A percentile compares a stretch with the other conserved stretches of the same genome.
Conservation (phyloP, 2,113 vertebrate genomes). For the Gnathonemus echidnorhynchus region DNA sequence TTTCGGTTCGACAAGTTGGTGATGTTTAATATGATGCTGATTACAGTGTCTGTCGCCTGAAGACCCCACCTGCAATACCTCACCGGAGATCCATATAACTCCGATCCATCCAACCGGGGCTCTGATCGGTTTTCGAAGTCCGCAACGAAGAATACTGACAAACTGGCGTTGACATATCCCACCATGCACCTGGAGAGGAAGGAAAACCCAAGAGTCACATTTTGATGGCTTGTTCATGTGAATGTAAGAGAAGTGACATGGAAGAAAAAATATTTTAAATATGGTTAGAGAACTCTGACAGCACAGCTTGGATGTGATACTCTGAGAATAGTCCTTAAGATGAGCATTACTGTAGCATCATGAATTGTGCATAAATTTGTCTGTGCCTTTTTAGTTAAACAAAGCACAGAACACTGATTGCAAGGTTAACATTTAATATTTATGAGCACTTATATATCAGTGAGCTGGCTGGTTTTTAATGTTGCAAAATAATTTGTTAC, state of each 20-base stretch:
- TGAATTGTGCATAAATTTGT: not conserved
- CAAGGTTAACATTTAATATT: not conserved
- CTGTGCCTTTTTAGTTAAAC: not conserved
- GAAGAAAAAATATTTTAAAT: not conserved
- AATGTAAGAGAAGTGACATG: not conserved
- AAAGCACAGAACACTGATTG: not conserved
- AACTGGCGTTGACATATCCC: slow-evolving; percentile 85
- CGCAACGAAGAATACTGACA: slow-evolving; percentile 78
- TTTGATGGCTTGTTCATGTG: not conserved
- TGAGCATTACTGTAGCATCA: not conserved
- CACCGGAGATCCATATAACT: slow-evolving; percentile 70
- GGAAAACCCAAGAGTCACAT: not conserved
- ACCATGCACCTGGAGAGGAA: slow-evolving; percentile 74
- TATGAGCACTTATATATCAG: not conserved
- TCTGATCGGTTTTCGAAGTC: slow-evolving; percentile 83
- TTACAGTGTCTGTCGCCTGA: not conserved
- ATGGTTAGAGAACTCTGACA: not conserved
- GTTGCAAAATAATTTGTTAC: not conserved
- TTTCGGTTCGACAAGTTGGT: not conserved
- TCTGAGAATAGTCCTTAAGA: not conserved
- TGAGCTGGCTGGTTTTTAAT: not conserved
- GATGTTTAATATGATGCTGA: not conserved
- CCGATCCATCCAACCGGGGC: slow-evolving; percentile 71
- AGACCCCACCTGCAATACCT: slow-evolving; percentile 76
- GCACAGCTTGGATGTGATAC: not conserved